Evolutionary conservation across 2,797 vertebrate species (phyloP).

Genomic region (Melanotaenia boesemani): DNA sequence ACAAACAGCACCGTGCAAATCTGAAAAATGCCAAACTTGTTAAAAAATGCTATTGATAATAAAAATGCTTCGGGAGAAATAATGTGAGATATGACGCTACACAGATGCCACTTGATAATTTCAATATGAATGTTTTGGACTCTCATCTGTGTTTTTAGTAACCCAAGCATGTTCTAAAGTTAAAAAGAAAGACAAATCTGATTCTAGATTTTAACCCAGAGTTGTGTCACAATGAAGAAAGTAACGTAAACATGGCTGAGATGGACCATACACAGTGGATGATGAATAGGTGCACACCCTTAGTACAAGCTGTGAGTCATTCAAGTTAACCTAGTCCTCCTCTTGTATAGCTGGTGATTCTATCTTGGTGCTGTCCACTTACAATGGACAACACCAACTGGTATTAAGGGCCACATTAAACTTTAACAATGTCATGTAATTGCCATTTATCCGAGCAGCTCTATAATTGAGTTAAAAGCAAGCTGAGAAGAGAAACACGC

Average conservation of each 20-base stretch:
- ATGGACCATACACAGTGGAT: neutral
- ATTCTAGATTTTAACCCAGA: too few species aligned
- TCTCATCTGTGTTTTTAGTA: neutral
- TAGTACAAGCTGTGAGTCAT: conserved; percentile 27
- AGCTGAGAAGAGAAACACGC: conserved; percentile 57
- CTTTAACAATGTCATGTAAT: conserved; percentile 74
- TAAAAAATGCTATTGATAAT: neutral
- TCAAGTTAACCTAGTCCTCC: conserved; percentile 32
- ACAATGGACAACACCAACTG: conserved; percentile 29
- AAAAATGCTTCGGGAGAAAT: neutral
- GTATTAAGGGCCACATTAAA: conserved; percentile 69
- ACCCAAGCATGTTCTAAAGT: too few species aligned
- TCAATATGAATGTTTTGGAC: neutral
- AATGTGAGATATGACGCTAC: neutral
- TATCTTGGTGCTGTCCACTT: conserved; percentile 52
- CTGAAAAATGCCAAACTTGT: neutral
- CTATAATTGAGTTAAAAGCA: conserved; percentile 71
- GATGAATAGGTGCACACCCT: conserved; percentile 12
- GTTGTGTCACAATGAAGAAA: neutral
- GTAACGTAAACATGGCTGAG: neutral
- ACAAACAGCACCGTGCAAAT: neutral
- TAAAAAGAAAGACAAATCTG: too few species aligned
- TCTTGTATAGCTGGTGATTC: conserved; percentile 21
- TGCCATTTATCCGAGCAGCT: conserved; percentile 70
- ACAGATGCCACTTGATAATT: neutral